Evolutionary conservation across 2,797 vertebrate genomes (phyloP).

Genomic region (Peromyscus eremicus): DNA sequence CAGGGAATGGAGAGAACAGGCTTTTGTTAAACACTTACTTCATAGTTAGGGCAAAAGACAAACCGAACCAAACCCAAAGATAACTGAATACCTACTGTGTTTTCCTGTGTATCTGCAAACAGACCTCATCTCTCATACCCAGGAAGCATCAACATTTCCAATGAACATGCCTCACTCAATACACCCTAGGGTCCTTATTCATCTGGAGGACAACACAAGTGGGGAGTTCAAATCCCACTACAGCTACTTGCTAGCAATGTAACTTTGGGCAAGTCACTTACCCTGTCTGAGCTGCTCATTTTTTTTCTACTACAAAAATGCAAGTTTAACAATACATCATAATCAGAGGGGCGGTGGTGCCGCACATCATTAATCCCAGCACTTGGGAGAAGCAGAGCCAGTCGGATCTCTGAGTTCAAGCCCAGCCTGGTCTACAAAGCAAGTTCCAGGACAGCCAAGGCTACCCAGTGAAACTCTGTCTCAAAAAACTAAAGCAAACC

Average conservation of each 20-base stretch:
- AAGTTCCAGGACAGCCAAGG: not conserved
- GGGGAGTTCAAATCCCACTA: not conserved
- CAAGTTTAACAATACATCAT: slow-evolving; percentile 29
- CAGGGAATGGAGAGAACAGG: not conserved
- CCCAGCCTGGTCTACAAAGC: not conserved
- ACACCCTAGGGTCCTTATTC: not conserved
- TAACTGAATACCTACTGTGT: not conserved
- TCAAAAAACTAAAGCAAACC: not conserved
- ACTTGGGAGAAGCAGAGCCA: not conserved
- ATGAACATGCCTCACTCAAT: not conserved
- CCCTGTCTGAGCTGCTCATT: not conserved
- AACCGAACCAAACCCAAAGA: not conserved
- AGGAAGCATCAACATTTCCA: slow-evolving; percentile 12
- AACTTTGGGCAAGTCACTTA: not conserved
- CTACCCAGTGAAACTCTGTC: not conserved
- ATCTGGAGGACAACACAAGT: not conserved
- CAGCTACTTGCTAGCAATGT: not conserved
- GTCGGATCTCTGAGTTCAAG: not conserved
- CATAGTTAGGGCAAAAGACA: not conserved
- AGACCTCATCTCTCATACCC: not conserved
- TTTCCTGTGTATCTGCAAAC: not conserved
- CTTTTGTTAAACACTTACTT: not conserved
- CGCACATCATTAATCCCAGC: not conserved
- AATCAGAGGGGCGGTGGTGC: not conserved
- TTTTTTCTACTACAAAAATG: slow-evolving; percentile 31